phyloP scores from a whole-genome alignment of 2,888 invertebrate species.

The Ceraclea dissimilis region DNA sequence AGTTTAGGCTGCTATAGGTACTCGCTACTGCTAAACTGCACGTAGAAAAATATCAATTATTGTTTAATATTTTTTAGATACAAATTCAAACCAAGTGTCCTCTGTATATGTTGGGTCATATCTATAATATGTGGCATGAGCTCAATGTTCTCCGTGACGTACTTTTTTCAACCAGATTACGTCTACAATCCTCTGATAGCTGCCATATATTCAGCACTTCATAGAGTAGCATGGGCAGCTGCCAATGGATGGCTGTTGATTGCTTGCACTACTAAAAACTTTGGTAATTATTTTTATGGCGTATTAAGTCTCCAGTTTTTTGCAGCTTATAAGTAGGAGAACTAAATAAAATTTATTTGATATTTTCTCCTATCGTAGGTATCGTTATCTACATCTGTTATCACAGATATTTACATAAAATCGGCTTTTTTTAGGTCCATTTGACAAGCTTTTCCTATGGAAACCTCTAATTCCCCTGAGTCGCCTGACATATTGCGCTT shows the following conservation, averaged over 20 bases:
- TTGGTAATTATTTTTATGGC: slow-evolving; percentile 41
- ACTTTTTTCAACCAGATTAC: slow-evolving; percentile 58
- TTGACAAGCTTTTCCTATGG: slow-evolving; percentile 52
- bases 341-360: no score
- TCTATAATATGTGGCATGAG: slow-evolving; percentile 42
- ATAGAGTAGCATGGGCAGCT: slow-evolving; percentile 61
- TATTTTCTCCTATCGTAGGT: no score
- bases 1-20: no score
- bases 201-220: slow-evolving; percentile 57
- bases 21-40: no score
- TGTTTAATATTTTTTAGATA: slow-evolving; percentile 30
- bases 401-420: no score
- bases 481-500: slow-evolving; percentile 64
- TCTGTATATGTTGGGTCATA: slow-evolving; percentile 30
- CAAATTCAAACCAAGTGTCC: slow-evolving; percentile 29
- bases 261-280: slow-evolving; percentile 58
- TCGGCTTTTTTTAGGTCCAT: slow-evolving; percentile 36
- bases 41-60: no score
- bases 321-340: no score
- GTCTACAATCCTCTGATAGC: slow-evolving; percentile 52
- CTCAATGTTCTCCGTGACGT: slow-evolving; percentile 54
- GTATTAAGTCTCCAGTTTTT: no score
- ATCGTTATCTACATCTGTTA: no score
- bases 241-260: slow-evolving; percentile 61
- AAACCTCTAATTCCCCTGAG: slow-evolving; percentile 58